Evolutionary conservation across 1,140 invertebrate genomes (phyloP), one percentile per base, ranked within the genome.

Genomic region (Alviniconcha marisindica): DNA sequence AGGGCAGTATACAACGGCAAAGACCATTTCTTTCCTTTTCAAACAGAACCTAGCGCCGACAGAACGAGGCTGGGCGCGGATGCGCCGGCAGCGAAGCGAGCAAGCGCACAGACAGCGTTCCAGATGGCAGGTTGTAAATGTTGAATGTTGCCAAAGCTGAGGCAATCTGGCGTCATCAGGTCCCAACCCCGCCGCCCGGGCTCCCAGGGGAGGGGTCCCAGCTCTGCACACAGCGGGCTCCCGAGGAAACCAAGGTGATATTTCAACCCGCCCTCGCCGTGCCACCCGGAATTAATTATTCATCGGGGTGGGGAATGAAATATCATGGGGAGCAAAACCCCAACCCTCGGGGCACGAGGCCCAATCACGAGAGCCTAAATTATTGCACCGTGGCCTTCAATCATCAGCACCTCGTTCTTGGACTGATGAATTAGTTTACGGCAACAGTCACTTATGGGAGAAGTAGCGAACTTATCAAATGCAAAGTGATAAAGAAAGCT

Each of bases 291-390:
- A 71, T 71, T 33, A 71, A 71, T 71, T 40, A 71, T 71, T 71
- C 69, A 71, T 71, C 69, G 69, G 69, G 69, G 69, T 71, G 69
- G 69, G 69, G 38, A 71, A 71, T 71, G 69, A 71, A 71, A 71
- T 71, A 71, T 71, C 69, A 71, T 71, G 69, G 69, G 14, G 69
- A 71, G 69, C 69, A 71, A 71, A 71, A 71, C 33, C 33, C 69
- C 36, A 66, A 66, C 5, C 28, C 36, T 33, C 63, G 28, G 12
- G 69, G 33, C 31, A 15, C 36, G 69, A 24, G 36, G 69, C 36
- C 36, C 69, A 71, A 71, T 71, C 69, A 71, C 69, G 69, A 71
- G 69, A 40, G 36, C 21, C 36, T 71, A 33, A 71, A 71, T 71
- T 71, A 71, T 71, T 71, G 36, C 69, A 71, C 69, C 36, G 69